Conservation (phyloP, 2,113 vertebrate genomes). For the Tyto alba region DNA sequence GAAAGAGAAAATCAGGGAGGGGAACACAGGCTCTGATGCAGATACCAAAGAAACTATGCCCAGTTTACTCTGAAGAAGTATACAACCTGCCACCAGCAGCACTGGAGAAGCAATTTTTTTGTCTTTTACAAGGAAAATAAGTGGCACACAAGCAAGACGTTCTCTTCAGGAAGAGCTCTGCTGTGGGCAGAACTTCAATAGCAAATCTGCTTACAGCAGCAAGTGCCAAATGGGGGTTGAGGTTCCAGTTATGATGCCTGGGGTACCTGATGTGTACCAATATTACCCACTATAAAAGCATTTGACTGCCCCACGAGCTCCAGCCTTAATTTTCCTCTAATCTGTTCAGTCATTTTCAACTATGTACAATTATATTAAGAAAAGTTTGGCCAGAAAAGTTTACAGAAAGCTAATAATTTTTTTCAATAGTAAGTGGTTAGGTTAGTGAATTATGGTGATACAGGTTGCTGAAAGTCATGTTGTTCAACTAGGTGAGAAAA, state of each 20-base stretch:
- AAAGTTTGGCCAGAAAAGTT: neutral
- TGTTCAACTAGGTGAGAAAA: neutral
- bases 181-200: neutral
- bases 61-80: neutral
- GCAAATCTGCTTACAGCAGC: neutral
- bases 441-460: neutral
- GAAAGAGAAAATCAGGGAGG: neutral
- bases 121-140: neutral
- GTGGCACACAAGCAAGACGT: neutral
- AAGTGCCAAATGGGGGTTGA: fast-evolving
- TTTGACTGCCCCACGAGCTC: neutral
- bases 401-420: neutral
- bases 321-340: neutral
- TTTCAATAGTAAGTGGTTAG: neutral
- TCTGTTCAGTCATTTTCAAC: neutral
- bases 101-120: neutral
- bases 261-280: neutral
- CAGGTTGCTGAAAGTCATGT: neutral
- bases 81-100: neutral
- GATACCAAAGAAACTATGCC: neutral
- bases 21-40: neutral
- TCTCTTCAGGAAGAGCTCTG: neutral
- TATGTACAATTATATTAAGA: neutral
- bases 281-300: neutral
- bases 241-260: neutral